Conservation (phyloP, 2,888 invertebrate genomes). For the Ariolimax columbianus region DNA sequence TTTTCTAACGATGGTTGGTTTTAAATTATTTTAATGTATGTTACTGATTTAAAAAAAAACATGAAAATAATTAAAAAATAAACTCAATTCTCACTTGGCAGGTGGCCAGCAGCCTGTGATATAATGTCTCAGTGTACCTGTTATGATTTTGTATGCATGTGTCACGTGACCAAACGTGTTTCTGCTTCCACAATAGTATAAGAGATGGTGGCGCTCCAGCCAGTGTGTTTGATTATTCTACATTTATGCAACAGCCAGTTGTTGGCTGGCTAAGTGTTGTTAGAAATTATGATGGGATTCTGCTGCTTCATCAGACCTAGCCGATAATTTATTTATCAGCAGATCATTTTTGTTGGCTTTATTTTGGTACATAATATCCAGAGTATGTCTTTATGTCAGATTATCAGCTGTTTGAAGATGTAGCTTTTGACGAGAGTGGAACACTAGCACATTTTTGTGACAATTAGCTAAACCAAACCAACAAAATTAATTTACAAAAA, state of each 20-base stretch:
- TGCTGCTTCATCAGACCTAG: constrained; percentile 22
- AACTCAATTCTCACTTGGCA: constrained; percentile 46
- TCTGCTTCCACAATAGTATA: constrained; percentile 35
- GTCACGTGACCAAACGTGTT: constrained; percentile 30
- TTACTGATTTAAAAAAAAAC: constrained; percentile 38
- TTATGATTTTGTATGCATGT: constrained; percentile 25
- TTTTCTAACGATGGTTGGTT: constrained; percentile 26
- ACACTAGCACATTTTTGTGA: background rate
- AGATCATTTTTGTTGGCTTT: background rate
- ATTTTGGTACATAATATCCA: background rate
- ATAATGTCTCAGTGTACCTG: constrained; percentile 51
- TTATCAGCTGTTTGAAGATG: background rate
- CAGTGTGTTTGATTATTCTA: constrained; percentile 5
- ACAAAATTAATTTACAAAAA: background rate
- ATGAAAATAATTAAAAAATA: constrained; percentile 19
- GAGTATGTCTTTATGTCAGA: background rate
- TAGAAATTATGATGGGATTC: constrained; percentile 26
- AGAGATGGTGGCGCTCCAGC: background rate
- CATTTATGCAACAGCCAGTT: constrained; percentile 25
- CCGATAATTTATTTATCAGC: background rate
- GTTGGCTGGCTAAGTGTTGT: constrained; percentile 32
- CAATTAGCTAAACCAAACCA: background rate
- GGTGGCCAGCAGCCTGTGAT: constrained; percentile 47
- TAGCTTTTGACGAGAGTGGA: background rate
- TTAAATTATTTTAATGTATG: constrained; percentile 48